These are phyloP conservation scores for Bostrychus sinensis DNA, from an alignment of 2,113 vertebrate genomes.

Conservation along the genomic window DNA sequence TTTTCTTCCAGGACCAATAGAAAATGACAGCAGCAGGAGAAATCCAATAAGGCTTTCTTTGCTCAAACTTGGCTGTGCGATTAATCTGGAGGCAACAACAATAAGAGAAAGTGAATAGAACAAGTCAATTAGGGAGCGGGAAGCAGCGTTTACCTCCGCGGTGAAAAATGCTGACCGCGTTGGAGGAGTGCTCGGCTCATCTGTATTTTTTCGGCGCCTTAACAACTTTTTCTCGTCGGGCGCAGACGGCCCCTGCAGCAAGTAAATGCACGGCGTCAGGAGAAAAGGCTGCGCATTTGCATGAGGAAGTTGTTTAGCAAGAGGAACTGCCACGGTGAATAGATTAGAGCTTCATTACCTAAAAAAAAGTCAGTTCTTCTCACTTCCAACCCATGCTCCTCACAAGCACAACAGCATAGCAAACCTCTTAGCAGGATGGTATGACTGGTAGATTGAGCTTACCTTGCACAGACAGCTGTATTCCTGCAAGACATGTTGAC, in stretches of 20 bases:
- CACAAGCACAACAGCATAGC: background rate
- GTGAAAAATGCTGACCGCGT: conserved; percentile 56
- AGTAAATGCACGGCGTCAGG: conserved; percentile 56
- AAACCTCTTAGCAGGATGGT: background rate
- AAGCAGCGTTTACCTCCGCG: conserved; percentile 47
- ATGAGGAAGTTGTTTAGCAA: conserved; percentile 29
- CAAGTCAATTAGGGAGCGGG: conserved; percentile 58
- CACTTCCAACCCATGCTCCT: background rate
- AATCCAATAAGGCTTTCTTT: conserved; percentile 62
- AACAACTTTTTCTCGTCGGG: conserved; percentile 40
- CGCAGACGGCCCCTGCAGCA: conserved; percentile 31
- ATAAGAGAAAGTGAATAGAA: conserved; percentile 29
- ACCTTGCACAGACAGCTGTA: too few species aligned
- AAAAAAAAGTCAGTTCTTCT: background rate
- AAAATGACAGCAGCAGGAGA: conserved; percentile 36
- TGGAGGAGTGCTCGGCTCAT: conserved; percentile 57
- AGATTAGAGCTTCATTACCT: conserved; percentile 14
- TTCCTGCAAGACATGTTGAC: too few species aligned
- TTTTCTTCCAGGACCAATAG: conserved; percentile 45
- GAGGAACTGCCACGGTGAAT: conserved; percentile 19
- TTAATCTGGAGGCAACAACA: conserved; percentile 59
- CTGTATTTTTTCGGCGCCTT: conserved; percentile 57
- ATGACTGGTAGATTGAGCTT: too few species aligned
- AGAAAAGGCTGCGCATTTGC: conserved; percentile 46
- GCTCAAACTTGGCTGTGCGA: conserved; percentile 54